Percentiles rank a stretch among this genome's conserved stretches.
These are phyloP conservation scores for Periophthalmodon schlosseri DNA, from an alignment of 2,113 vertebrate species.

Conservation along the genomic window DNA sequence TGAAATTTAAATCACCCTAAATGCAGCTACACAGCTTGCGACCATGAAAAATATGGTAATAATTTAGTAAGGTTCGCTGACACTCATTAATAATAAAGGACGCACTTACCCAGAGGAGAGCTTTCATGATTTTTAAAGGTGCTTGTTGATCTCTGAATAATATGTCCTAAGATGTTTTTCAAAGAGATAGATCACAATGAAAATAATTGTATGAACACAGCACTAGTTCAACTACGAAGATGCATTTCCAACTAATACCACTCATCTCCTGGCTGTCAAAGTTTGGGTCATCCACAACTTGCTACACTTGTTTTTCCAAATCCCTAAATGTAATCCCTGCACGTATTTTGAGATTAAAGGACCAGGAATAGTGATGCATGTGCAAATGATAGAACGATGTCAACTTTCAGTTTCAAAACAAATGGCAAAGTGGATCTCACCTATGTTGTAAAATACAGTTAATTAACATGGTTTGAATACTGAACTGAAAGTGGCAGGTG, in stretches of 20 bases:
- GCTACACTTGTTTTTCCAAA: no score
- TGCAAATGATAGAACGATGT: no score
- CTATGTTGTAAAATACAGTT: no score
- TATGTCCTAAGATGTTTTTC: conserved; percentile 2
- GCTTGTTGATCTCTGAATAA: conserved; percentile 4
- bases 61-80: conserved; percentile 11
- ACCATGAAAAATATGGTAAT: conserved; percentile 4
- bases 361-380: no score
- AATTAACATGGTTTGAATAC: no score
- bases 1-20: conserved; percentile 4
- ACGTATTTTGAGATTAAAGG: no score
- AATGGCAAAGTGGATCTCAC: no score
- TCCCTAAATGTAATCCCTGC: no score
- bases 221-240: not conserved
- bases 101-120: not conserved
- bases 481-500: no score
- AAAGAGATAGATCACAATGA: not conserved
- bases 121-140: conserved; percentile 1
- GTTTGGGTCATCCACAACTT: no score
- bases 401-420: no score
- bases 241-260: not conserved
- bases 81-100: conserved; percentile 5
- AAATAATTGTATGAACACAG: not conserved
- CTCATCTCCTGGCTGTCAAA: no score
- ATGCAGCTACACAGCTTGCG: not conserved